Evolutionary conservation across 2,888 invertebrate species (phyloP).

Genomic region (Parasteatoda lunata): DNA sequence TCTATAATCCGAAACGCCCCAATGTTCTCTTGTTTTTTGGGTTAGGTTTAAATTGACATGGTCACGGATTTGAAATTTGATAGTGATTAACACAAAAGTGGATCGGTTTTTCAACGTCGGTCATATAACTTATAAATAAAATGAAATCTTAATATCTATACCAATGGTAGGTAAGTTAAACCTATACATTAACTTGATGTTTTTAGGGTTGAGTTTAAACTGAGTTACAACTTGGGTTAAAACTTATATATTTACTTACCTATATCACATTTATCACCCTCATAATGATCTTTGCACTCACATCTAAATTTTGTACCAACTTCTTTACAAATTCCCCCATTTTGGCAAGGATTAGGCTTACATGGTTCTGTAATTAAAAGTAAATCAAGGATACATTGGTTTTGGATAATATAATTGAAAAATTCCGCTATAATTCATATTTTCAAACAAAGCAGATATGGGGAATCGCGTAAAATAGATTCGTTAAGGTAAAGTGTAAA

Average conservation of each 20-base stretch:
- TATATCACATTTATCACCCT: neutral
- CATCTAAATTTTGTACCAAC: neutral
- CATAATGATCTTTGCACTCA: neutral
- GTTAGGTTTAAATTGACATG: too few relatives aligned
- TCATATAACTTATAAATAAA: too few relatives aligned
- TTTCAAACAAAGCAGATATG: neutral
- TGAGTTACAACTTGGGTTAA: neutral
- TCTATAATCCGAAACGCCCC: too few relatives aligned
- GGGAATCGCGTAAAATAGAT: neutral
- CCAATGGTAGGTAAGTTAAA: too few relatives aligned
- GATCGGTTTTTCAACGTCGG: too few relatives aligned
- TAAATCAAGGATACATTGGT: neutral
- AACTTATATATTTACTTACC: neutral
- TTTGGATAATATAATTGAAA: neutral
- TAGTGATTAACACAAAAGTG: too few relatives aligned
- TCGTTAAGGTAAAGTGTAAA: neutral
- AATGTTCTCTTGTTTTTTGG: too few relatives aligned
- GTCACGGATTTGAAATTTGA: too few relatives aligned
- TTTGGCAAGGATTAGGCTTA: neutral
- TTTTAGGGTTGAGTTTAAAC: too few relatives aligned
- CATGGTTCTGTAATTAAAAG: constrained; percentile 4
- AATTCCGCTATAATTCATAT: neutral
- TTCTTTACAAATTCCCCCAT: constrained; percentile 8
- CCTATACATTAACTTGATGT: too few relatives aligned
- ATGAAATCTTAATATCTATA: too few relatives aligned